A percentile compares a stretch with the other conserved stretches of the same genome.
Conservation (phyloP, 2,113 vertebrate genomes). For the Notothenia rossii region DNA sequence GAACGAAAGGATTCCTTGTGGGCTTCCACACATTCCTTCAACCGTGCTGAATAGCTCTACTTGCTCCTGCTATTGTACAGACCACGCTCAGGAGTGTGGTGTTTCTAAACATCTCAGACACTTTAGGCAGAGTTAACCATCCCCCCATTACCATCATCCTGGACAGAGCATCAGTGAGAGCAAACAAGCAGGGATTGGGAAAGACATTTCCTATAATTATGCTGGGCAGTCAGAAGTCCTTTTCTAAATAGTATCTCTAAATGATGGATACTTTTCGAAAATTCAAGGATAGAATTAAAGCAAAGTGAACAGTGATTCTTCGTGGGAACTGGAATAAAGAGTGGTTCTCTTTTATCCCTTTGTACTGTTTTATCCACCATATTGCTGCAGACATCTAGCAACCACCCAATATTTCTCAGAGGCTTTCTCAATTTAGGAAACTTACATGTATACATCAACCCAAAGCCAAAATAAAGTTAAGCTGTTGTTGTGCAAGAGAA, state of each 20-base stretch:
- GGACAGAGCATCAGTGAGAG: slow-evolving; percentile 53
- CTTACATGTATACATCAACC: not conserved
- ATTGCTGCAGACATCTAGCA: not conserved
- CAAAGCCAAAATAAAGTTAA: slow-evolving; percentile 1
- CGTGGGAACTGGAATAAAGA: slow-evolving; percentile 27
- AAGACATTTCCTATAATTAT: slow-evolving; percentile 64
- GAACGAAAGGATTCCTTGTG: slow-evolving; percentile 81
- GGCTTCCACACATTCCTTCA: slow-evolving; percentile 83
- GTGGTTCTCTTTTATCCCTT: slow-evolving; percentile 47
- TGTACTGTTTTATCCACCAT: slow-evolving; percentile 21
- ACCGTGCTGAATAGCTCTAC: slow-evolving; percentile 69
- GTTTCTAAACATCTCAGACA: slow-evolving; percentile 80
- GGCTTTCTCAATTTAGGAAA: not conserved
- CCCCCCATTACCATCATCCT: slow-evolving; percentile 25
- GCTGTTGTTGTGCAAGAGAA: slow-evolving; percentile 7
- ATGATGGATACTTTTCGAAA: slow-evolving; percentile 30
- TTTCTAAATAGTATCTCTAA: slow-evolving; percentile 46
- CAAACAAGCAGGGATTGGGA: slow-evolving; percentile 56
- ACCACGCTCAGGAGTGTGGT: slow-evolving; percentile 77
- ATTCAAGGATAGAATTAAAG: slow-evolving; percentile 35
- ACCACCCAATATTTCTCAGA: not conserved
- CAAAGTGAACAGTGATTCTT: slow-evolving; percentile 39
- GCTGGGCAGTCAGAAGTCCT: slow-evolving; percentile 16
- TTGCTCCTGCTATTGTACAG: slow-evolving; percentile 73
- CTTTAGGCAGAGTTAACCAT: slow-evolving; percentile 32